A percentile compares a stretch with the other conserved stretches of the same genome.
These are phyloP conservation scores for Hyles euphorbiae DNA, from an alignment of 1,140 invertebrate genomes.

Conservation along the genomic window DNA sequence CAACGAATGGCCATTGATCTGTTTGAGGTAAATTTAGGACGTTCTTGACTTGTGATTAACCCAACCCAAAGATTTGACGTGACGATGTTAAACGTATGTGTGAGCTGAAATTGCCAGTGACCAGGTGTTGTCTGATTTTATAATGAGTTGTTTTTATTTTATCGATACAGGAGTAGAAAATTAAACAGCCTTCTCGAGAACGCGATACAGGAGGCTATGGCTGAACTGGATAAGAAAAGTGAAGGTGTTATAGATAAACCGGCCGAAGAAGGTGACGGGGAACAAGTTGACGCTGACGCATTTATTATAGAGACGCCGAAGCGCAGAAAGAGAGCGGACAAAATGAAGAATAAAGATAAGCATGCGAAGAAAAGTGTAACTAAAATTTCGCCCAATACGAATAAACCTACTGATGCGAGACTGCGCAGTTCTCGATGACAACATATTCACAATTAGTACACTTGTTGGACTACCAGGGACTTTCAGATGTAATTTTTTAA, in stretches of 20 bases:
- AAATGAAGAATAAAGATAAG: conserved; percentile 36
- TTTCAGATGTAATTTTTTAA: no score
- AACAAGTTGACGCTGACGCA: conserved; percentile 6
- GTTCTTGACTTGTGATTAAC: conserved; percentile 43
- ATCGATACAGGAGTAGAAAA: conserved; percentile 86
- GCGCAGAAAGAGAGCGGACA: conserved; percentile 39
- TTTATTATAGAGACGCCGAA: conserved; percentile 19
- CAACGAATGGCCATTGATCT: neutral
- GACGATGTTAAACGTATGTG: neutral
- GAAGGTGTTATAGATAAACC: conserved; percentile 18
- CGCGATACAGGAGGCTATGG: conserved; percentile 93
- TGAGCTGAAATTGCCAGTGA: neutral
- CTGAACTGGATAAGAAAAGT: conserved; percentile 82
- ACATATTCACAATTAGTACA: no score
- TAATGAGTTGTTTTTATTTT: conserved; percentile 12
- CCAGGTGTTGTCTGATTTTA: conserved; percentile 3
- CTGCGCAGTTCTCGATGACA: conserved; percentile 57
- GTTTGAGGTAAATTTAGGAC: neutral
- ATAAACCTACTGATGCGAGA: conserved; percentile 29
- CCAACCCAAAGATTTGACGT: conserved; percentile 47
- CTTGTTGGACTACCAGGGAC: no score
- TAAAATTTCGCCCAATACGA: conserved; percentile 33
- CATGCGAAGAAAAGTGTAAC: conserved; percentile 34
- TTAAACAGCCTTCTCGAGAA: conserved; percentile 90
- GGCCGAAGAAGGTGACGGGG: conserved; percentile 1